phyloP scores from a whole-genome alignment of 2,113 vertebrate genomes.

The Brachirus orientalis region DNA sequence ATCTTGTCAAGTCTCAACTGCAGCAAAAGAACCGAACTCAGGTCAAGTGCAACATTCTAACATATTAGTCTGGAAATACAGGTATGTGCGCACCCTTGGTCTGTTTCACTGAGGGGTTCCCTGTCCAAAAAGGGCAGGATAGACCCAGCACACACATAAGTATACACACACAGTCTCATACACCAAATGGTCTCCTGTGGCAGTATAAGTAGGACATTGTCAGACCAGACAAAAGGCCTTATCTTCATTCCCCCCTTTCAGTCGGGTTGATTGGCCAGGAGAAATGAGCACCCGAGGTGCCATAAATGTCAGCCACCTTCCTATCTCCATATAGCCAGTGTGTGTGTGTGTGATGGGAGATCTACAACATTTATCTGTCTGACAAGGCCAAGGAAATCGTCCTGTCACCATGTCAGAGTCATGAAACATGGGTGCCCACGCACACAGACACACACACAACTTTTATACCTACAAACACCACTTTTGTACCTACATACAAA shows the following conservation, averaged over 20 bases:
- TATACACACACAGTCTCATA: conserved; percentile 17
- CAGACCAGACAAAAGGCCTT: conserved; percentile 90
- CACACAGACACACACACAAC: conserved; percentile 3
- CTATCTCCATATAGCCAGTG: conserved; percentile 63
- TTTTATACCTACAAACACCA: neutral
- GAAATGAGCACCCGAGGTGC: conserved; percentile 84
- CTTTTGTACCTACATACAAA: neutral
- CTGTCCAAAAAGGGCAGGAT: conserved; percentile 36
- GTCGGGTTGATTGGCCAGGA: conserved; percentile 90
- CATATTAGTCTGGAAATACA: too few species aligned
- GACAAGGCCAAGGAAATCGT: conserved; percentile 44
- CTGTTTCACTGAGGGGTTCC: conserved; percentile 51
- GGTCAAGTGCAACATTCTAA: too few species aligned
- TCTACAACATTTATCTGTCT: conserved; percentile 52
- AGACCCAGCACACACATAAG: conserved; percentile 31
- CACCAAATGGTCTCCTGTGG: conserved; percentile 54
- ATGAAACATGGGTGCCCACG: neutral
- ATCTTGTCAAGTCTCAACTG: too few species aligned
- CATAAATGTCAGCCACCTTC: conserved; percentile 87
- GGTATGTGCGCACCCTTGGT: too few species aligned
- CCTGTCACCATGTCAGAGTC: conserved; percentile 38
- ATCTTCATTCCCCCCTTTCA: conserved; percentile 89
- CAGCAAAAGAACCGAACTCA: too few species aligned
- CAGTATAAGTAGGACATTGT: conserved; percentile 88
- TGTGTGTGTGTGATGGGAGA: conserved; percentile 39